phyloP scores from a whole-genome alignment of 2,888 invertebrate species.

The Spodoptera littoralis region DNA sequence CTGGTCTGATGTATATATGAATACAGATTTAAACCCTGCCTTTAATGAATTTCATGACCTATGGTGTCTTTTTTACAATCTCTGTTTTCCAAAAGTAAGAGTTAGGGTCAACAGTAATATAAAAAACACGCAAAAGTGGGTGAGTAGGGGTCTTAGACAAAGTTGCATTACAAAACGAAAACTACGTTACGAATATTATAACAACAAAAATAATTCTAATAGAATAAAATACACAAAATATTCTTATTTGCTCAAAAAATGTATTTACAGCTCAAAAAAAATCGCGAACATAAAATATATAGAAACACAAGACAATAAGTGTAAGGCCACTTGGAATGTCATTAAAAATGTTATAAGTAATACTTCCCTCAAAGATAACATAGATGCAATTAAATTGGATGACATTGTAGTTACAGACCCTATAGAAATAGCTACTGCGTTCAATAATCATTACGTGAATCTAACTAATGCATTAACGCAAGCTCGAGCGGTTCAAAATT shows the following conservation, averaged over 20 bases:
- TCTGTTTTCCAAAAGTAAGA: not conserved
- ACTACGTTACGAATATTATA: not conserved
- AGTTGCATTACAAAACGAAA: not conserved
- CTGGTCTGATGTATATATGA: not conserved
- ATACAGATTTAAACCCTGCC: not conserved
- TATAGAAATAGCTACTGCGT: not conserved
- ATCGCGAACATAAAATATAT: not conserved
- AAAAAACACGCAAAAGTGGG: not conserved
- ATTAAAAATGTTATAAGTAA: not conserved
- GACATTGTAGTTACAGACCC: not conserved
- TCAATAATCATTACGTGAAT: not conserved
- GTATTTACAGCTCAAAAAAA: not conserved
- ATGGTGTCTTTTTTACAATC: not conserved
- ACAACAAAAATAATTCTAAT: not conserved
- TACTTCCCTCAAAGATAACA: not conserved
- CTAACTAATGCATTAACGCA: slow-evolving; percentile 16
- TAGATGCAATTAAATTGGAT: not conserved
- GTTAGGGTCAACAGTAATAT: not conserved
- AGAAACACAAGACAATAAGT: not conserved
- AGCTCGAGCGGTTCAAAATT: too few species aligned
- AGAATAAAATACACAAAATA: not conserved
- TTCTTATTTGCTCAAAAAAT: not conserved
- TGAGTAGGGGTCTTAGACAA: slow-evolving; percentile 2
- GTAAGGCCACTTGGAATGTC: not conserved
- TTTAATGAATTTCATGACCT: not conserved